Percentiles rank a stretch among this genome's conserved stretches.
These are phyloP conservation scores for Radopholus similis DNA, from an alignment of 1,140 invertebrate genomes.

Conservation along the genomic window DNA sequence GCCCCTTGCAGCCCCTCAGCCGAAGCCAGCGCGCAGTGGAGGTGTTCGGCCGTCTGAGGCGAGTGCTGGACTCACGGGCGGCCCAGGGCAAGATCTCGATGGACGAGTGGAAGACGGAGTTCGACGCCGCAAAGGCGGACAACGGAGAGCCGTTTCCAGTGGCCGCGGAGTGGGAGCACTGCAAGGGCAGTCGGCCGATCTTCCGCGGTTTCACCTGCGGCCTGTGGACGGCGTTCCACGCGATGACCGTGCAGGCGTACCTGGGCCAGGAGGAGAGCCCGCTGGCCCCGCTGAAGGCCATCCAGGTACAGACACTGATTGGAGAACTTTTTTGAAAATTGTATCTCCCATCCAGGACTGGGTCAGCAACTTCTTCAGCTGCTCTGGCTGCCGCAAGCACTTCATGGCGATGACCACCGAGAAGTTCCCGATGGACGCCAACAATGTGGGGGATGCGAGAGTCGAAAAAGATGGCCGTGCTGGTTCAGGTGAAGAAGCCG, in stretches of 20 bases:
- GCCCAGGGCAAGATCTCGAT: constrained; percentile 20
- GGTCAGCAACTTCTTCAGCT: constrained; percentile 58
- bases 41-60: constrained; percentile 19
- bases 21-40: constrained; percentile 21
- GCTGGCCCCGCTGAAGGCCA: constrained; percentile 44
- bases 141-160: constrained; percentile 60
- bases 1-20: constrained; percentile 17
- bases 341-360: no score
- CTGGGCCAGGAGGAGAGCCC: constrained; percentile 56
- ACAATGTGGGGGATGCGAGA: constrained; percentile 37
- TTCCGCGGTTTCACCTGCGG: constrained; percentile 85
- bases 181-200: constrained; percentile 72
- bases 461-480: not conserved
- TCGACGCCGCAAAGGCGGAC: constrained; percentile 24
- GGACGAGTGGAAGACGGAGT: constrained; percentile 41
- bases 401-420: constrained; percentile 59
- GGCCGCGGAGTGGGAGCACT: constrained; percentile 73
- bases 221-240: constrained; percentile 93
- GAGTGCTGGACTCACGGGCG: constrained; percentile 25
- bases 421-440: constrained; percentile 55
- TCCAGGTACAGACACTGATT: no score
- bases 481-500: constrained; percentile 49
- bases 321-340: no score
- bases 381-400: constrained; percentile 52
- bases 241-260: constrained; percentile 75